Evolutionary conservation across 2,797 vertebrate species (phyloP), one percentile per base, ranked within the genome.

Genomic region (Cyprinella venusta): DNA sequence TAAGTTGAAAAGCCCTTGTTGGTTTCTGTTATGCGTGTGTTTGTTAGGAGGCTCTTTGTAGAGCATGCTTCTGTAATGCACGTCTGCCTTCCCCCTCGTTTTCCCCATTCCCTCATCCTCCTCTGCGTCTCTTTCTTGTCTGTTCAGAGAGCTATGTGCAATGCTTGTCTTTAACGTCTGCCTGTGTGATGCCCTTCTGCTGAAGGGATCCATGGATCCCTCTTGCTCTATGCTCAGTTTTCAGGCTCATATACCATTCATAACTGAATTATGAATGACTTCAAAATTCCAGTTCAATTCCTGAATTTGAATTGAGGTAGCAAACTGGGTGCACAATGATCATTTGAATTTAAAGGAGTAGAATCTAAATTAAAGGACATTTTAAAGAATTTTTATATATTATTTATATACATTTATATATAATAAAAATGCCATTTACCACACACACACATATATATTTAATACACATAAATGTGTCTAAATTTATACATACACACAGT

Each of bases 21-120:
- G 15, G 30, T 40, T 83, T 70, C 12, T 71, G 45, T 50, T 52
- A 15, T 78, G n/a, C 45, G 13, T 63, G 45, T 86, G 80, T 86
- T 70, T 91, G 89, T 88, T 86, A 86, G 77, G 59, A 87, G 80
- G 76, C 42, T 83, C 52, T 67, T 69, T 80, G 68, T 67, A 69
- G 40, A 33, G 52, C 76, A 80, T 56, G 70, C 13, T 87, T 81
- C 84, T 77, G 48, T 36, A 83, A 61, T 79, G 10, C 59, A 52
- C 36, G 38, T 52, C 76, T 85, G 70, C 59, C 54, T 77, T 81
- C 77, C 61, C 24, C 26, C 68, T 75, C 21, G 8, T 48, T 42
- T 24, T 19, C 68, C 68, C 33, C 63, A 30, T 84, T 71, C 82
- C 90, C 80, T 84, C 64, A 87, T 82, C 82, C 84, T 52, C 50